Percentiles rank a stretch among this genome's conserved stretches.
Evolutionary conservation across 1,140 invertebrate genomes (phyloP).

Genomic region (Drosophila carrolli): DNA sequence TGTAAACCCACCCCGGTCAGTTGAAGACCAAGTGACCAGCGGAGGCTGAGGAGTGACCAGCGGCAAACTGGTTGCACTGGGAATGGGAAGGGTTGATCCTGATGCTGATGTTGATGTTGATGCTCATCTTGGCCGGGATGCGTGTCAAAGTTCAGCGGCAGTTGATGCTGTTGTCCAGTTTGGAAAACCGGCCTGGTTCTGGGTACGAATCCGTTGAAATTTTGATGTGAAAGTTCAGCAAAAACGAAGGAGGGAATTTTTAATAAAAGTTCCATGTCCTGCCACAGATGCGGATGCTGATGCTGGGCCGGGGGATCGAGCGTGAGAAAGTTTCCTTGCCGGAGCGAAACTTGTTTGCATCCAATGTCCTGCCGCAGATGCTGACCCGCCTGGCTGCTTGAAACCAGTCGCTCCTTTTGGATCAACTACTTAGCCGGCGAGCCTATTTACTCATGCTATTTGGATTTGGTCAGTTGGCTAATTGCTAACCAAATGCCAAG

Average conservation of each 20-base stretch:
- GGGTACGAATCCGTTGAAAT: constrained; percentile 74
- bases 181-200: constrained; percentile 71
- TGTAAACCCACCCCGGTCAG: constrained; percentile 49
- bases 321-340: constrained; percentile 65
- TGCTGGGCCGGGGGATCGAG: constrained; percentile 50
- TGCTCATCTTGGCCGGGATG: constrained; percentile 75
- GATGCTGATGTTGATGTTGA: not conserved
- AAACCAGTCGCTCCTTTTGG: constrained; percentile 42
- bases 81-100: constrained; percentile 45
- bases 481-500: constrained; percentile 70
- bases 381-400: constrained; percentile 19
- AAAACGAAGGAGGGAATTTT: constrained; percentile 53
- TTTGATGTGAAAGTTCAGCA: constrained; percentile 84
- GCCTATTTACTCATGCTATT: constrained; percentile 77
- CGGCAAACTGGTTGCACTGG: constrained; percentile 49
- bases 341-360: constrained; percentile 58
- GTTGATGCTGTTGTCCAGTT: constrained; percentile 74
- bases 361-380: constrained; percentile 58
- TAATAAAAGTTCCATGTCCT: constrained; percentile 80
- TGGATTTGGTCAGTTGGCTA: constrained; percentile 73
- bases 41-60: constrained; percentile 50
- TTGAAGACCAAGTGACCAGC: constrained; percentile 41
- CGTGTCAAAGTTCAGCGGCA: constrained; percentile 80
- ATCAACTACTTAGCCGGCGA: constrained; percentile 58
- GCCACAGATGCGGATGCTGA: constrained; percentile 59